Base-by-base conservation (phyloP, 1,140 invertebrate genomes). In the Panonychus citri region DNA sequence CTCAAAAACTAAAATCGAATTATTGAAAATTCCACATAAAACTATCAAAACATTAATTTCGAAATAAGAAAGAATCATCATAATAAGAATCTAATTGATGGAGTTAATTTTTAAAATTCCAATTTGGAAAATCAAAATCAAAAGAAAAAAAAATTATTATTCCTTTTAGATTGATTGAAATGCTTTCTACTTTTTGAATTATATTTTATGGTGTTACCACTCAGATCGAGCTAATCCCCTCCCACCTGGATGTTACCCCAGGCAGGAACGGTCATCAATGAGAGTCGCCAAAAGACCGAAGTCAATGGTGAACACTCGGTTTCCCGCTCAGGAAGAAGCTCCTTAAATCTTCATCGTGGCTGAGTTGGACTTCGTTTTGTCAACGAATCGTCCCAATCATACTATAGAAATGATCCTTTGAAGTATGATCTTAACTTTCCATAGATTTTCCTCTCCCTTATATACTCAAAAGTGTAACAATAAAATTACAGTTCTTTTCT, bases 401-500 rank as follows among this genome's bases (percentile, higher is more conserved):
- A 59, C 58, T 59, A 26, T 54, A 59, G 53, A 57, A 59, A 55
- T 55, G 58, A 59, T 59, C 53, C 58, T 48, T 59, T 59, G 58
- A 59, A 59, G 58, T 59, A 59, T 59, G 58, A 59, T 59, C 58
- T 59, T 59, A 59, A 56, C 5, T 5, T 34, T 34, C 5, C 30
- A 34, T 34, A 7, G 30, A 12, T 34, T 34, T 34, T 34, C 30
- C 5, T 7, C 5, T 34, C 5, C 5, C 0, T 7, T 34, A 34
- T 34, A 34, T 34, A 34, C 30, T 34, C 30, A 34, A 12, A 34
- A 1, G 12, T 34, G 30, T 12, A 12, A 7, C 30, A 7, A 7
- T 7, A 7, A 1, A 34, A 34, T 34, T 34, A 34, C 30, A 34
- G 30, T 34, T 34, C 12, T 34, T n/a, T n/a, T n/a, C n/a, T n/a